phyloP scores from a whole-genome alignment of 2,797 vertebrate species.

The Hipposideros larvatus region DNA sequence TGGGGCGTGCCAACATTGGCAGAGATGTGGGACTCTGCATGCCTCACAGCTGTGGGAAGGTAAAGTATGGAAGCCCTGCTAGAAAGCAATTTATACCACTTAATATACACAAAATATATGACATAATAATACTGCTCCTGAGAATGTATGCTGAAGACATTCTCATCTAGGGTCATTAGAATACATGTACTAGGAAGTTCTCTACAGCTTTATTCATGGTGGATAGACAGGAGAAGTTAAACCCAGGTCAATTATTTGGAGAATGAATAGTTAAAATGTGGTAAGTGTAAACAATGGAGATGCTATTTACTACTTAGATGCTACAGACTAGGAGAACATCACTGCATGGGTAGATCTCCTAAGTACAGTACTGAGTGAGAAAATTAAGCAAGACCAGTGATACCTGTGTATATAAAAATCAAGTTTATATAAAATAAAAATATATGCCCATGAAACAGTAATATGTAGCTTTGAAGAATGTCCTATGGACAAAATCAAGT shows the following conservation, averaged over 20 bases:
- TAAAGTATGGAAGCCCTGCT: neutral
- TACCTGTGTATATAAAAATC: neutral
- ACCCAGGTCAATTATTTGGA: neutral
- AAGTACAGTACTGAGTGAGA: neutral
- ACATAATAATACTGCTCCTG: neutral
- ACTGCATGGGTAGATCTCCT: neutral
- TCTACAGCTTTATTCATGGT: neutral
- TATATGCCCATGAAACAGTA: neutral
- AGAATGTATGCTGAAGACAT: neutral
- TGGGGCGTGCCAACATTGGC: neutral
- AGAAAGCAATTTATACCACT: neutral
- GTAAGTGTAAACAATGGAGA: neutral
- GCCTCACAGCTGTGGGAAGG: neutral
- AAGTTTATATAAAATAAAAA: slow-evolving; percentile 31
- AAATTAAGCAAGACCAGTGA: neutral
- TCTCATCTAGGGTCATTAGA: neutral
- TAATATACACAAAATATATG: neutral
- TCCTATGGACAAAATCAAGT: neutral
- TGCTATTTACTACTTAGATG: neutral
- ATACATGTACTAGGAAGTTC: neutral
- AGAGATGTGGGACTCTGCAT: neutral
- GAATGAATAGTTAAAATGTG: neutral
- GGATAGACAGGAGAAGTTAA: neutral
- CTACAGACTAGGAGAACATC: neutral
- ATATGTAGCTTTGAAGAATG: neutral